Evolutionary conservation across 2,113 vertebrate species (phyloP).

Genomic region (Gasterosteus aculeatus): DNA sequence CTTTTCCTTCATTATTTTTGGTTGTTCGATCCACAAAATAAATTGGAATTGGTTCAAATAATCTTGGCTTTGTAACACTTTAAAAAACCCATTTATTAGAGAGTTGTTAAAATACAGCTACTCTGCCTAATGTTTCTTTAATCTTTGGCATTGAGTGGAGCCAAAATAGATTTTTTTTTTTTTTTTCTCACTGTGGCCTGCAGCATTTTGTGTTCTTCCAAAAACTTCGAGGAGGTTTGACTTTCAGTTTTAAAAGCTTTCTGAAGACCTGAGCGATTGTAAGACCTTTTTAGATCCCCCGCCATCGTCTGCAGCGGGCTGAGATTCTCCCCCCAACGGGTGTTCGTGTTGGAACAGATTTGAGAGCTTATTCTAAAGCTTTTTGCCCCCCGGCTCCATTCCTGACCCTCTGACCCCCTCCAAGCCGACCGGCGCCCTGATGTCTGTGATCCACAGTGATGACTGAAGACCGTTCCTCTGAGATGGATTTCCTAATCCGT

Average conservation of each 20-base stretch:
- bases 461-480: not conserved
- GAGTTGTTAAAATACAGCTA: not conserved
- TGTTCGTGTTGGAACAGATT: not conserved
- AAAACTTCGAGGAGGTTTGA: constrained; percentile 1
- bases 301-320: not conserved
- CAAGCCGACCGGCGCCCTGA: not conserved
- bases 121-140: not conserved
- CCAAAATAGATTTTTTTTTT: not conserved
- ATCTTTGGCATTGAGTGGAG: not conserved
- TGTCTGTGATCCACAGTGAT: constrained; percentile 15
- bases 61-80: not conserved
- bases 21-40: not conserved
- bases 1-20: not conserved
- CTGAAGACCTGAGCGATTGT: not conserved
- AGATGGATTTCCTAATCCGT: not conserved
- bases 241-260: not conserved
- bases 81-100: not conserved
- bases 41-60: not conserved
- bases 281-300: too few species aligned
- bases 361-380: constrained; percentile 5
- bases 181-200: not conserved
- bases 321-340: not conserved
- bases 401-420: constrained; percentile 11
- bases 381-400: constrained; percentile 9
- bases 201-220: not conserved